Evolutionary conservation across 2,888 invertebrate genomes (phyloP), one percentile per base, ranked within the genome.

Genomic region (Drosophila vallismaia): DNA sequence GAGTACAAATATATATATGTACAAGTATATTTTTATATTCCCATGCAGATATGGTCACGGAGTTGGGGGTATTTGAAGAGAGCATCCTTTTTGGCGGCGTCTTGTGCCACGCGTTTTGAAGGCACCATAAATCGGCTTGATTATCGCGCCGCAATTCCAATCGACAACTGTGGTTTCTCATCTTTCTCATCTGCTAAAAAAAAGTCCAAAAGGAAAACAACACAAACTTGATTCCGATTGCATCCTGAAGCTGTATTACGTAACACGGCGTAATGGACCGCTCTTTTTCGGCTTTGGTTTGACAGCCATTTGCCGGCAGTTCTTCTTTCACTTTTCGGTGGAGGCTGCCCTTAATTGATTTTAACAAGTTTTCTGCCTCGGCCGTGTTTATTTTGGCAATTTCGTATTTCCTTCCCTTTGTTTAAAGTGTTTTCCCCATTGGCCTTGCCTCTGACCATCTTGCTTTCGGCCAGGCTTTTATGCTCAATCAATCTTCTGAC

Each of bases 121-220:
- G 86, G 62, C 52, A 45, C 82, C 75, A 86, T 82, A 86, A 82
- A 82, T 82, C 64, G 84, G 57, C 63, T 86, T 82, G 82, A 86
- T 87, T 87, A 82, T 88, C 86, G 75, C 71, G 38, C 63, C 63
- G 51, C 71, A 71, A 58, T 70, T 68, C 58, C 58, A 71, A 76
- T 76, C 49, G 48, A 49, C 64, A 28, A 12, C 50, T 45, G 60
- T 42, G 71, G 60, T 46, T 45, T 28, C 71, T 72, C 76, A 75
- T 70, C 78, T 75, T 66, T 75, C 66, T 14, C 19, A 19, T 19
- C 19, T 19, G 19, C 19, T 1, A 19, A 19, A 60, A 76, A 78
- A 42, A 40, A 36, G n/a, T n/a, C n/a, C 36, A 36, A n/a, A 36
- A 36, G 36, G 36, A 36, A 36, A 12, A 36, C 4, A 10, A 36